Base-by-base conservation (phyloP, 92 coral and sea anemone species). In the Blastomussa wellsi region DNA sequence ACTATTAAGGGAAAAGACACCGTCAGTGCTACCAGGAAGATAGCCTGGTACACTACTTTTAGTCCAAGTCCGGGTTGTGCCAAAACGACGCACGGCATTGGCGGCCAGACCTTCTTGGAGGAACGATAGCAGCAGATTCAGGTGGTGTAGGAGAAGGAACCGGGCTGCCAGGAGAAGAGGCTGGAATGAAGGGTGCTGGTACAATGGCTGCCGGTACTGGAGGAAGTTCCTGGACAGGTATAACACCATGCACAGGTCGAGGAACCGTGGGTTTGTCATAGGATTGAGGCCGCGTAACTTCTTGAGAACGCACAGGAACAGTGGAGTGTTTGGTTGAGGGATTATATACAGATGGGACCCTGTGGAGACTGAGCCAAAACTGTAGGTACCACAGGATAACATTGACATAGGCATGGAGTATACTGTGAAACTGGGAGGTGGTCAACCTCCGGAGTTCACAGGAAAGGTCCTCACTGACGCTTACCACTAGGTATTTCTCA, bases 361-460 rank as follows among this genome's bases (percentile, higher is more conserved):
- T 22, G 65, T n/a, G n/a, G n/a, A n/a, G n/a, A n/a, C n/a, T n/a
- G n/a, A n/a, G n/a, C n/a, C n/a, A n/a, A n/a, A n/a, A 3, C 5
- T 7, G 26, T 3, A 57, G 65, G 3, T 5, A 7, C 65, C 3
- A 22, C 20, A 22, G 9, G 3, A 3, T 15, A 3, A 15, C 10
- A 5, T 4, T 5, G 65, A 57, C 65, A 15, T 57, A 22, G 26
- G 26, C 20, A 75, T 20, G 26, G 79, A 75, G 52, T 42, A 5
- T 76, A 65, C 42, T 76, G 67, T 41, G 80, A 51, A 76, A 76
- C 80, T 76, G 65, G 22, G 53, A 74, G 80, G 80, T 76, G 80
- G 80, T 48, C 38, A 51, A 76, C 62, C 29, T 48, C 62, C 64
- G 62, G 79, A n/a, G 79, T 35, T 24, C 60, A 42, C 79, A 75